A percentile compares a stretch with the other conserved stretches of the same genome.
Conservation (phyloP, 1,140 invertebrate species). For the Eciton burchellii region DNA sequence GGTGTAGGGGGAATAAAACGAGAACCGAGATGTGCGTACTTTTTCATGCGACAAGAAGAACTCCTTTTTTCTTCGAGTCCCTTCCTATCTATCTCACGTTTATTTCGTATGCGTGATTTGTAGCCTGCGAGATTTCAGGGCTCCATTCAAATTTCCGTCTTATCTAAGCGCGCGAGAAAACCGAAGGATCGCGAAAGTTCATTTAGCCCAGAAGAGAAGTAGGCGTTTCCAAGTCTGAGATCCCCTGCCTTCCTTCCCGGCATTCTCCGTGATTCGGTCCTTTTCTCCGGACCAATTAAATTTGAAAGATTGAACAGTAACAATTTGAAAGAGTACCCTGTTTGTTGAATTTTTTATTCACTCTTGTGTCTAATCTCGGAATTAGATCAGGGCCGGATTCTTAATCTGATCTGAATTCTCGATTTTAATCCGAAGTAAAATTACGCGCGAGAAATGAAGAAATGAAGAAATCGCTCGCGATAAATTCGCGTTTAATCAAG, state of each 20-base stretch:
- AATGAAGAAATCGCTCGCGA: background rate
- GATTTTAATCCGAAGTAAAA: no score
- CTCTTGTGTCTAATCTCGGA: background rate
- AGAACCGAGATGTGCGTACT: no score
- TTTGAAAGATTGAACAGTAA: slow-evolving; percentile 28
- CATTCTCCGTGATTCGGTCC: slow-evolving; percentile 10
- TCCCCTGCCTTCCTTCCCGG: slow-evolving; percentile 9
- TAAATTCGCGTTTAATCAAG: background rate
- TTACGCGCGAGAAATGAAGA: background rate
- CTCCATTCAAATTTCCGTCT: slow-evolving; percentile 20
- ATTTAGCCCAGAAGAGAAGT: slow-evolving; percentile 13
- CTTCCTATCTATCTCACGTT: no score
- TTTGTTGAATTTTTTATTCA: background rate
- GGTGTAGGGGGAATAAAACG: no score
- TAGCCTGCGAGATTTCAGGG: background rate
- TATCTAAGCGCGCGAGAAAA: slow-evolving; percentile 14
- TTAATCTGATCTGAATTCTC: no score
- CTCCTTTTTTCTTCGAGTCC: no score
- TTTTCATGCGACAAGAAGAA: no score
- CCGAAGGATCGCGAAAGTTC: slow-evolving; percentile 30
- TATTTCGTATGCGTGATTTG: no score
- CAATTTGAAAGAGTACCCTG: slow-evolving; percentile 5
- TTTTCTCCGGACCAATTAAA: slow-evolving; percentile 33
- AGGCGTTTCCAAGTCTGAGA: slow-evolving; percentile 20
- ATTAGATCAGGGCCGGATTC: background rate